Evolutionary conservation across 2,888 invertebrate species (phyloP), one percentile per base, ranked within the genome.

Genomic region (Amiota minor): DNA sequence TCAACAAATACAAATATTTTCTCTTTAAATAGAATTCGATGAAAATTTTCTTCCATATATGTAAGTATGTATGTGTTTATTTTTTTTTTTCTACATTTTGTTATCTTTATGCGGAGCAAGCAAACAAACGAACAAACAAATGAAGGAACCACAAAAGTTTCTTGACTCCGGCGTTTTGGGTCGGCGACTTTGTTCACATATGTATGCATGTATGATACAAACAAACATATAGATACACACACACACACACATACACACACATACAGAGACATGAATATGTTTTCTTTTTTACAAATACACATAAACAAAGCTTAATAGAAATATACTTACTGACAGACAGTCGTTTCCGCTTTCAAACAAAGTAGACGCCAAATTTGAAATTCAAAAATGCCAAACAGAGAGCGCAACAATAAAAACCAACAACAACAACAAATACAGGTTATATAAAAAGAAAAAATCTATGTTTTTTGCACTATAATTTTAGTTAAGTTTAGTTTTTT

Each of bases 361-460:
- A 83, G 79, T 85, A 85, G 86, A 83, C 83, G 83, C 83, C 83
- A 86, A 86, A 83, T 83, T 83, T 83, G 85, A 83, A 85, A 83
- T 86, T 86, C 85, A 84, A 74, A 85, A 80, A 77, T 76, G 83
- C 77, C 65, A 73, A 59, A 3, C 53, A 12, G n/a, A 50, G 14
- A 50, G n/a, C 53, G 50, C 72, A 50, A 70, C 73, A 71, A 70
- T 67, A 65, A 76, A 64, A 59, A 71, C 8, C 59, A 71, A 11
- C 72, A 72, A 75, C 70, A 72, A 62, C 55, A 46, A 64, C n/a
- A 45, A n/a, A 9, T 46, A 14, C 35, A 35, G 4, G 35, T 35
- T 35, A 35, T 23, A 23, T 23, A 62, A 12, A 62, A 65, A 8
- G 46, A 65, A 46, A 47, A 68, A 50, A 68, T 9, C 9, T 3